Percentiles rank a stretch among this genome's conserved stretches.
Conservation (phyloP, 2,113 vertebrate genomes). For the Strix aluco region DNA sequence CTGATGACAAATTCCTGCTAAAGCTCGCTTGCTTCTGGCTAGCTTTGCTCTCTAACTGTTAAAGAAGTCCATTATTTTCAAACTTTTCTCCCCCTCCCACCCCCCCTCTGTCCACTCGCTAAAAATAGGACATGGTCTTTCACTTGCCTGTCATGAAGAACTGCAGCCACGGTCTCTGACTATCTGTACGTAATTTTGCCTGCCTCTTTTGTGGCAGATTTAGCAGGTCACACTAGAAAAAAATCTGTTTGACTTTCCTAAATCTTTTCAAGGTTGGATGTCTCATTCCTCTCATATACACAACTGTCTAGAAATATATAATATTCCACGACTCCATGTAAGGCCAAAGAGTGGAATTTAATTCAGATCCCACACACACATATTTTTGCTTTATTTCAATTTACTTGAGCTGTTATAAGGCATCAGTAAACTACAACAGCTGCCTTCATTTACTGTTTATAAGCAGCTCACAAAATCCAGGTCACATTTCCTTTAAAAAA, state of each 20-base stretch:
- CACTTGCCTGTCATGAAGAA: slow-evolving; percentile 45
- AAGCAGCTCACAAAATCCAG: slow-evolving; percentile 74
- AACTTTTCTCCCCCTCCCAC: slow-evolving; percentile 36
- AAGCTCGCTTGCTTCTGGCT: slow-evolving; percentile 29
- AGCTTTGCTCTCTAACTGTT: slow-evolving; percentile 38
- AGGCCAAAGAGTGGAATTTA: slow-evolving; percentile 30
- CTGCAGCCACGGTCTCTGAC: slow-evolving; percentile 39
- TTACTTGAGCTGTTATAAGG: slow-evolving; percentile 50
- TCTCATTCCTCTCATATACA: slow-evolving; percentile 34
- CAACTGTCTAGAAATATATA: slow-evolving; percentile 25
- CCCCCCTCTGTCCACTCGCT: not conserved
- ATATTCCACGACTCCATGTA: slow-evolving; percentile 8
- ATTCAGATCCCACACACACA: not conserved
- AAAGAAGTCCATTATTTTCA: slow-evolving; percentile 59
- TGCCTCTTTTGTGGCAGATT: slow-evolving; percentile 61
- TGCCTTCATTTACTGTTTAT: slow-evolving; percentile 61
- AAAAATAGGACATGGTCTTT: slow-evolving; percentile 58
- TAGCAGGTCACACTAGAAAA: slow-evolving; percentile 43
- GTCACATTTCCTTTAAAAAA: slow-evolving; percentile 70
- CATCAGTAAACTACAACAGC: slow-evolving; percentile 67
- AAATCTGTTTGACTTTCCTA: slow-evolving; percentile 1
- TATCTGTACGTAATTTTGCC: slow-evolving; percentile 19
- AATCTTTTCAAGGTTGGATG: slow-evolving; percentile 36
- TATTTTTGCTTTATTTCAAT: slow-evolving; percentile 52
- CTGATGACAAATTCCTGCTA: slow-evolving; percentile 48